Percentiles rank a stretch among this genome's conserved stretches.
Conservation (phyloP, 2,888 invertebrate genomes). For the Orthonevra nobilis region DNA sequence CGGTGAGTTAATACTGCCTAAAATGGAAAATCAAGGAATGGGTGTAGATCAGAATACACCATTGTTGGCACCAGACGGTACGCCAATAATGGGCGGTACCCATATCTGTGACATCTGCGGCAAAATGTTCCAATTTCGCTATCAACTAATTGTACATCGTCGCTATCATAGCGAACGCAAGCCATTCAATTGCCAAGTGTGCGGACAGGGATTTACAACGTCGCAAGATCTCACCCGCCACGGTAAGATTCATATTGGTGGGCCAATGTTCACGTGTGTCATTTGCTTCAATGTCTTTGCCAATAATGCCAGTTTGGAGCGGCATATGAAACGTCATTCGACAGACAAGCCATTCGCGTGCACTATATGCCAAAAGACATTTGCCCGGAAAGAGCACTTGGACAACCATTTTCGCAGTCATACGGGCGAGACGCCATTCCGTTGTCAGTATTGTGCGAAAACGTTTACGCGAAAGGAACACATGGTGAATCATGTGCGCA, state of each 20-base stretch:
- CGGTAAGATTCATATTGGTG: conserved; percentile 91
- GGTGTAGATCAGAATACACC: conserved; percentile 81
- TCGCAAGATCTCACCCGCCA: conserved; percentile 90
- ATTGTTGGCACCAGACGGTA: conserved; percentile 81
- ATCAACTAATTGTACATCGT: conserved; percentile 92
- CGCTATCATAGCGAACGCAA: conserved; percentile 93
- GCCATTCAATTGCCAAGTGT: conserved; percentile 90
- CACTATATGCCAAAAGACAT: conserved; percentile 91
- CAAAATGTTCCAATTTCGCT: conserved; percentile 92
- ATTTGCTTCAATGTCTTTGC: conserved; percentile 88
- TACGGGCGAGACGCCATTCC: conserved; percentile 91
- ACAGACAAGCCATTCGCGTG: conserved; percentile 93
- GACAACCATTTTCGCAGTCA: conserved; percentile 92
- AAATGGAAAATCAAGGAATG: conserved; percentile 79
- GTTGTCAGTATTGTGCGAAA: conserved; percentile 92
- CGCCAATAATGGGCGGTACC: conserved; percentile 82
- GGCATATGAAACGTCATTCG: conserved; percentile 90
- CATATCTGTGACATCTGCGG: conserved; percentile 92
- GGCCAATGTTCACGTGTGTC: conserved; percentile 87
- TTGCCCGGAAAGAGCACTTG: conserved; percentile 92
- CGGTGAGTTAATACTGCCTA: conserved; percentile 78
- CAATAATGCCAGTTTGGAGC: conserved; percentile 85
- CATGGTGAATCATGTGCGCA: conserved; percentile 91
- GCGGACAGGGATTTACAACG: conserved; percentile 91
- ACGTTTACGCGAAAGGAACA: conserved; percentile 92